phyloP scores from a whole-genome alignment of 2,888 invertebrate species.

The Hyposoter didymator region DNA sequence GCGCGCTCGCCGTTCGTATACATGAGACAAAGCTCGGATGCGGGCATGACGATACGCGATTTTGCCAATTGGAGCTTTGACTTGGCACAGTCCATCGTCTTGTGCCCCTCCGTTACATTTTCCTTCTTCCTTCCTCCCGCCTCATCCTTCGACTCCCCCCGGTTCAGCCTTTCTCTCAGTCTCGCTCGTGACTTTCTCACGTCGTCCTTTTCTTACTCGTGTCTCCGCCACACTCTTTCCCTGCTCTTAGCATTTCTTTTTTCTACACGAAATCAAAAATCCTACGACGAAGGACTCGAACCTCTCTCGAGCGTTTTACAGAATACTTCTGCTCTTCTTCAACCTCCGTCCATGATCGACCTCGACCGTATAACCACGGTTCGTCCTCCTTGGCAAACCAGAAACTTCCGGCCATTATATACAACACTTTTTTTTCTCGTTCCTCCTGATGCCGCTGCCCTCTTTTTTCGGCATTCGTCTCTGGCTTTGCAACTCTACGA shows the following conservation, averaged over 20 bases:
- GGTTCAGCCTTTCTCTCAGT: background rate
- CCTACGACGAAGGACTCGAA: constrained; percentile 35
- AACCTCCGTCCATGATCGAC: background rate
- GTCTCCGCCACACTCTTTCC: background rate
- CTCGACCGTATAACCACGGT: background rate
- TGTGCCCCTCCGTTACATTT: constrained; percentile 26
- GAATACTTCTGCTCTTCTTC: constrained; percentile 39
- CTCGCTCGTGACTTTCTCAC: constrained; percentile 19
- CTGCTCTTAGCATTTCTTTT: background rate
- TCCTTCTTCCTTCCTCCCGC: background rate
- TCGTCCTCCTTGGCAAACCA: constrained; percentile 5
- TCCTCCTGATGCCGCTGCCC: background rate
- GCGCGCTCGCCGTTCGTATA: constrained; percentile 45
- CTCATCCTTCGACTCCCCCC: background rate
- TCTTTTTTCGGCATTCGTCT: background rate
- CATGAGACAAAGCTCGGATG: constrained; percentile 47
- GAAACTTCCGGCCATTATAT: background rate
- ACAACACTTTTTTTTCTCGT: background rate
- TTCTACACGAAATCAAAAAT: constrained; percentile 35
- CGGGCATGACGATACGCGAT: constrained; percentile 78
- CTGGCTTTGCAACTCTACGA: background rate
- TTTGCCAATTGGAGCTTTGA: constrained; percentile 78
- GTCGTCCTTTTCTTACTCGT: constrained; percentile 23
- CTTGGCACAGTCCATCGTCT: constrained; percentile 67
- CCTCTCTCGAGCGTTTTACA: constrained; percentile 56